Conservation (phyloP, 1,140 invertebrate genomes). For the Bombus difficillimus region DNA sequence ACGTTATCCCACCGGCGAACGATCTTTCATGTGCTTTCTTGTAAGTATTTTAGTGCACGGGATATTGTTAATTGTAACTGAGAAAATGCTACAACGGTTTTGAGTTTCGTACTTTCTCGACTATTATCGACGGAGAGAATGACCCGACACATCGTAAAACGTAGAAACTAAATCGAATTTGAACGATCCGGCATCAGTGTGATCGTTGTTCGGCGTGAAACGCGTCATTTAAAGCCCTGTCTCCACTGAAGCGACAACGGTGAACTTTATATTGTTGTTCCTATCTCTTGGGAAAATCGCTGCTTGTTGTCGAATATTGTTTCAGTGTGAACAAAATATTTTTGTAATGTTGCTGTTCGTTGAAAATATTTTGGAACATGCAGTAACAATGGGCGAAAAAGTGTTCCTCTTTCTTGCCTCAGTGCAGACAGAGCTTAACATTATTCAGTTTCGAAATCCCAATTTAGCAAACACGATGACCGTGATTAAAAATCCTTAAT, state of each 20-base stretch:
- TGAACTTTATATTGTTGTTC: no score
- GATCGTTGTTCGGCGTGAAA: neutral
- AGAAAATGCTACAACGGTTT: neutral
- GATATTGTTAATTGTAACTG: neutral
- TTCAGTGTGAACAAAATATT: no score
- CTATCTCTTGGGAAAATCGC: no score
- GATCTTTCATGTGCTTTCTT: neutral
- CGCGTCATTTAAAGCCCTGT: neutral
- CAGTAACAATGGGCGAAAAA: no score
- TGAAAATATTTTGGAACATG: no score
- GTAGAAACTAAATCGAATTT: no score
- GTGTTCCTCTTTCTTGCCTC: no score
- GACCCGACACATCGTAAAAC: neutral
- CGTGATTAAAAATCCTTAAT: neutral
- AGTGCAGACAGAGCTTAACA: neutral
- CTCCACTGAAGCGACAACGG: no score
- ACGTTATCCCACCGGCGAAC: constrained; percentile 2
- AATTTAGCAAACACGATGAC: neutral
- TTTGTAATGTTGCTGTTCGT: no score
- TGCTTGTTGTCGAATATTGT: no score
- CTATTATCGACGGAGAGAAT: neutral
- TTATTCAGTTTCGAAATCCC: neutral
- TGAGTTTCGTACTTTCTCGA: neutral
- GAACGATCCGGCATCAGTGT: neutral
- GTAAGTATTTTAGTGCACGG: neutral